Evolutionary conservation across 2,113 vertebrate genomes (phyloP).

Genomic region (Ia io): DNA sequence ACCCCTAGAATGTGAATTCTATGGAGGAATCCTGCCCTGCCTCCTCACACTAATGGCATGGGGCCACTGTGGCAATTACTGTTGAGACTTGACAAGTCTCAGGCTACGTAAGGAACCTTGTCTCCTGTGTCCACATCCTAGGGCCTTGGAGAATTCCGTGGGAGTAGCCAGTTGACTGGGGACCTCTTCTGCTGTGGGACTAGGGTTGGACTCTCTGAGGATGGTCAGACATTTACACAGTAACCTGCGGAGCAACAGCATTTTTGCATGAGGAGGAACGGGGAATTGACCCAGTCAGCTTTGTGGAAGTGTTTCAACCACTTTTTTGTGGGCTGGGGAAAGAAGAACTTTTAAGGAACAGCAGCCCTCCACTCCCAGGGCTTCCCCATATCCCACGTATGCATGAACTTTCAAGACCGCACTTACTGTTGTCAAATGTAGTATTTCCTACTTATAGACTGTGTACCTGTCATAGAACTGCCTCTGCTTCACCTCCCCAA

Average conservation of each 20-base stretch:
- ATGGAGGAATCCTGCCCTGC: not conserved
- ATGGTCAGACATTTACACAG: not conserved
- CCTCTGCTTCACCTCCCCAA: not conserved
- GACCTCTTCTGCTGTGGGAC: not conserved
- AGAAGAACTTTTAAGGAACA: not conserved
- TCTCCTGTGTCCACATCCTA: constrained; percentile 19
- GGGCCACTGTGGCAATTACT: constrained; percentile 43
- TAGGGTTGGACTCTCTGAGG: not conserved
- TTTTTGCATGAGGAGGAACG: not conserved
- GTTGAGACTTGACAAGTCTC: constrained; percentile 41
- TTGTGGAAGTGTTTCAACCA: not conserved
- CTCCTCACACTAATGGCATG: not conserved
- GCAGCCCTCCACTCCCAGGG: not conserved
- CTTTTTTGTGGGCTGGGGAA: not conserved
- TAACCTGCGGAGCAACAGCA: not conserved
- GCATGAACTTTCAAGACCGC: not conserved
- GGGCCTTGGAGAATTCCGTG: constrained; percentile 14
- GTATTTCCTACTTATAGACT: not conserved
- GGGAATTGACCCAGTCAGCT: not conserved
- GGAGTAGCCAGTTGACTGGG: constrained; percentile 13
- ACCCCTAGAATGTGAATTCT: not conserved
- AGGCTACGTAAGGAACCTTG: constrained; percentile 61
- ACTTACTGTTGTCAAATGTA: not conserved
- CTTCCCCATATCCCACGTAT: not conserved
- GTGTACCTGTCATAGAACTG: not conserved